These are phyloP conservation scores for Chrysogorgia sp. DNA, from an alignment of 92 coral and sea anemone genomes.

Conservation along the genomic window DNA sequence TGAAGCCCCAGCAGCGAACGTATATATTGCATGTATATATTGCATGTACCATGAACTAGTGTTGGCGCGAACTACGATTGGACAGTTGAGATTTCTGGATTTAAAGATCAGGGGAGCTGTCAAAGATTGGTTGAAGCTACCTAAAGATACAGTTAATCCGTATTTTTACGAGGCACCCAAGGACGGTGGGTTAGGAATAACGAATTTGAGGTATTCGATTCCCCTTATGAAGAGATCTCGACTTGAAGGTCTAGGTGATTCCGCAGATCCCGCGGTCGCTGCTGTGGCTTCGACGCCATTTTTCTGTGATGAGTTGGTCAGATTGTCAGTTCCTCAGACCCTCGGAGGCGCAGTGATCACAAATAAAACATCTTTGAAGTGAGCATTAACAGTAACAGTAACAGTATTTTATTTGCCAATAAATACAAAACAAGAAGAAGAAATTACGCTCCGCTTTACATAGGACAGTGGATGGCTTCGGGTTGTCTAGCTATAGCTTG, in stretches of 20 bases:
- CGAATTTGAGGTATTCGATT: slow-evolving; percentile 14
- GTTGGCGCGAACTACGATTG: background rate
- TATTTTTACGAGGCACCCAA: slow-evolving; percentile 3
- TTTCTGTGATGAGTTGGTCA: too few species aligned
- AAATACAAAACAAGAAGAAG: too few species aligned
- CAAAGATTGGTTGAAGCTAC: slow-evolving; percentile 32
- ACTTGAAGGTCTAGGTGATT: background rate
- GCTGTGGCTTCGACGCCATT: too few species aligned
- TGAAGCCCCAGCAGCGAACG: slow-evolving; percentile 51
- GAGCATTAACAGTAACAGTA: too few species aligned
- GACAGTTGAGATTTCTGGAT: slow-evolving; percentile 17
- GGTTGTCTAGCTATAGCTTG: slow-evolving; percentile 20
- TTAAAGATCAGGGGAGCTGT: background rate
- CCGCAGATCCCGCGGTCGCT: slow-evolving; percentile 8
- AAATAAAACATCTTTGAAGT: too few species aligned
- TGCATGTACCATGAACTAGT: slow-evolving; percentile 30
- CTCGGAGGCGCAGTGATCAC: too few species aligned
- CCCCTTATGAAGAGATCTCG: slow-evolving; percentile 10
- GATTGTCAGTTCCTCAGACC: too few species aligned
- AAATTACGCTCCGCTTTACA: background rate
- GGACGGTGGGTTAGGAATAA: background rate
- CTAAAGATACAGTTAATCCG: slow-evolving; percentile 22
- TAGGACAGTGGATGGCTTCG: slow-evolving; percentile 1
- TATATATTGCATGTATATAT: slow-evolving; percentile 6
- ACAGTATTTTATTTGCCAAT: too few species aligned